Conservation (phyloP, 2,888 invertebrate genomes). For the Eurois occulta region DNA sequence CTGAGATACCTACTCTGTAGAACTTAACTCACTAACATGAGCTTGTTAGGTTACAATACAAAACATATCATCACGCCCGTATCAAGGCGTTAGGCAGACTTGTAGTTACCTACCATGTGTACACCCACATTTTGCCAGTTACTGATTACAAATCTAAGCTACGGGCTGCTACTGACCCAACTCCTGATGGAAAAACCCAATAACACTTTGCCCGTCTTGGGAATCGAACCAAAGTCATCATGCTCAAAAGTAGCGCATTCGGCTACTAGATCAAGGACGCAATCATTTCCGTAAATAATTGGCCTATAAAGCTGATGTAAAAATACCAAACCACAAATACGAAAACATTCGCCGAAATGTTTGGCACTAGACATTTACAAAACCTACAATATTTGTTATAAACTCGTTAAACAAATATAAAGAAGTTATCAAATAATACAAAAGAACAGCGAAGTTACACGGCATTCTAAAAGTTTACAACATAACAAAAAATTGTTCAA, state of each 20-base stretch:
- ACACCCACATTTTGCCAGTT: background rate
- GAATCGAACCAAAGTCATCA: too few relatives aligned
- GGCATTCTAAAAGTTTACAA: constrained; percentile 23
- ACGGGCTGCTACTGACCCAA: background rate
- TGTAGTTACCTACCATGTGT: background rate
- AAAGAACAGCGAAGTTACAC: constrained; percentile 17
- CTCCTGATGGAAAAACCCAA: background rate
- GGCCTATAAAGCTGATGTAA: background rate
- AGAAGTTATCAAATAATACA: constrained; percentile 43
- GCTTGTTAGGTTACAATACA: background rate
- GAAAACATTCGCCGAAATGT: background rate
- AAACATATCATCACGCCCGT: background rate
- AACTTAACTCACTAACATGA: background rate
- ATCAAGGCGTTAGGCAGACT: background rate
- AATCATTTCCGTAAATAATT: background rate
- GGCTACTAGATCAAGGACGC: background rate
- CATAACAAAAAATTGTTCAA: constrained; percentile 19
- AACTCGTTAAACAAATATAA: constrained; percentile 25
- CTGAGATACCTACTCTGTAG: background rate
- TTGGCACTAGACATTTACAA: constrained; percentile 1
- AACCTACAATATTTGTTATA: background rate
- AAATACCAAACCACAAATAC: background rate
- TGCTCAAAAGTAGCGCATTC: background rate
- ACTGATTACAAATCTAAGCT: background rate
- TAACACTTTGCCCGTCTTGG: background rate